Evolutionary conservation across 2,888 invertebrate species (phyloP), one percentile per base, ranked within the genome.

Genomic region (Xestia xanthographa): DNA sequence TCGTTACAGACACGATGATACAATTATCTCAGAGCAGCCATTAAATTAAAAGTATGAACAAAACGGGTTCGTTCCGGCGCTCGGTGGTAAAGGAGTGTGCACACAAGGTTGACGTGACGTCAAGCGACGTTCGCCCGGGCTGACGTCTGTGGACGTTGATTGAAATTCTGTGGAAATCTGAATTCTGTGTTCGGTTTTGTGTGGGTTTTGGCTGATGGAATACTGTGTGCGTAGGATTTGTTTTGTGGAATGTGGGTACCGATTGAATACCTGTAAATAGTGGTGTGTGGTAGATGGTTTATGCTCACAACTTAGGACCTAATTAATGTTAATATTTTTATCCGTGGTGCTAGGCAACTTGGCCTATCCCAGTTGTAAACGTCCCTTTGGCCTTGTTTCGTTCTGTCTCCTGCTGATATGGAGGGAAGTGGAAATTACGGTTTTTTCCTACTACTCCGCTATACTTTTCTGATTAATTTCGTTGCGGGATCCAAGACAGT

Each of bases 11-110:
- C 85, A 83, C 88, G 86, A 84, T 87, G 86, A 87, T 87, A 86
- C 90, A 90, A 92, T 92, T 92, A 92, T 85, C 65, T 80, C 71
- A 6, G 63, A 77, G 83, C 80, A 83, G 65, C 86, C 86, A 91
- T 92, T 92, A 92, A 92, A 90, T 91, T 91, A 88, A 90, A 91
- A 91, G 90, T 90, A 89, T 86, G 80, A 86, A 84, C 76, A 71
- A 84, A 86, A 83, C 87, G 73, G 82, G 80, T 84, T 86, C 79
- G 83, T 83, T 87, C 82, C 82, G 87, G 89, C 84, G 88, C 87
- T 80, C 71, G 69, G 75, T 69, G 72, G 48, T 84, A 71, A 83
- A 72, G 81, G 78, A 65, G 72, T 38, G 45, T 83, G 38, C 75
- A 86, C 83, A 90, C 82, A 43, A n/a, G 56, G 14, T n/a, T 41